A percentile compares a stretch with the other conserved stretches of the same genome.
These are phyloP conservation scores for Malthinus seriepunctatus DNA, from an alignment of 2,888 invertebrate genomes.

Conservation along the genomic window DNA sequence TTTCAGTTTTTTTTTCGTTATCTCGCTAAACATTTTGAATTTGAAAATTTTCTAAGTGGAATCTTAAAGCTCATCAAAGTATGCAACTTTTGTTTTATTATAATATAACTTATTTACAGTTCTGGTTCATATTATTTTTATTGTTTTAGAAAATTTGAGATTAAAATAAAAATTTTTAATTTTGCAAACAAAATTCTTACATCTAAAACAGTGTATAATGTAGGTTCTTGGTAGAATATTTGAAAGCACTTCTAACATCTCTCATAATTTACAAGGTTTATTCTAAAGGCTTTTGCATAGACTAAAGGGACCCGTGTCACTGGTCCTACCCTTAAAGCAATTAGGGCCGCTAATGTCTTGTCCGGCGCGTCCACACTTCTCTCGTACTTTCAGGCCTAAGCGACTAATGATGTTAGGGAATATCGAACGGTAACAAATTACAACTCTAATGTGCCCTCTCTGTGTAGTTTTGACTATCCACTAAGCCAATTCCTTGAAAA, in stretches of 20 bases:
- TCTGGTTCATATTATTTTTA: neutral
- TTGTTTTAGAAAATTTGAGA: neutral
- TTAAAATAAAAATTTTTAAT: neutral
- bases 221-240: conserved; percentile 26
- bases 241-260: conserved; percentile 28
- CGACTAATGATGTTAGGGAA: conserved; percentile 52
- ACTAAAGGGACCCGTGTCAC: conserved; percentile 31
- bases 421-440: conserved; percentile 51
- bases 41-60: too few species aligned
- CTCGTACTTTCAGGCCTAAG: conserved; percentile 48
- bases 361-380: conserved; percentile 50
- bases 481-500: conserved; percentile 35
- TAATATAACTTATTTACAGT: too few species aligned
- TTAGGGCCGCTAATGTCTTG: conserved; percentile 55
- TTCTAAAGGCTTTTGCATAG: conserved; percentile 29
- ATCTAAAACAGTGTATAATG: neutral
- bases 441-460: conserved; percentile 49
- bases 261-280: conserved; percentile 31
- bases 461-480: conserved; percentile 38
- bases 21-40: too few species aligned
- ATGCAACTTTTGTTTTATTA: too few species aligned
- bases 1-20: too few species aligned
- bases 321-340: conserved; percentile 45
- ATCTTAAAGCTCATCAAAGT: too few species aligned
- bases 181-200: neutral